phyloP scores from a whole-genome alignment of 1,140 invertebrate genomes.

The Pantala flavescens region DNA sequence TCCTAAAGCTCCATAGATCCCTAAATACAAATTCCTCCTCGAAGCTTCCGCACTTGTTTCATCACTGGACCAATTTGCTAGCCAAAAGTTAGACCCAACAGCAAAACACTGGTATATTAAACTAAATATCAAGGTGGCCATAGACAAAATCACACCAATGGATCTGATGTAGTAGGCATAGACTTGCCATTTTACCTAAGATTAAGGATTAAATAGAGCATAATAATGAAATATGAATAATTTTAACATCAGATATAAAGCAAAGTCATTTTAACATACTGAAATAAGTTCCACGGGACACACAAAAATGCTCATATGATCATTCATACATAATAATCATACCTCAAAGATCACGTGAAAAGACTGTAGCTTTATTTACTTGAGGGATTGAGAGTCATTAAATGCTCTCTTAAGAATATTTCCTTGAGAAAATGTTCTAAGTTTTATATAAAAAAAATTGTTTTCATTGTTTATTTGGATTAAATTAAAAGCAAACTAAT shows the following conservation, averaged over 20 bases:
- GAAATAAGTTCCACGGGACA: neutral
- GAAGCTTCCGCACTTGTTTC: slow-evolving; percentile 20
- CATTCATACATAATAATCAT: neutral
- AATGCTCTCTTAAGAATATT: no score
- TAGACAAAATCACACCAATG: slow-evolving; percentile 13
- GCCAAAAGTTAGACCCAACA: slow-evolving; percentile 24
- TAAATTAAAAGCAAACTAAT: neutral
- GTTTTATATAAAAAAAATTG: neutral
- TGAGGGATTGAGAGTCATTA: neutral
- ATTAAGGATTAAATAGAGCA: neutral
- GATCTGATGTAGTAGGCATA: slow-evolving; percentile 23
- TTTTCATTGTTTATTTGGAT: neutral
- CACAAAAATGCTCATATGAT: neutral
- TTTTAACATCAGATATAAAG: neutral
- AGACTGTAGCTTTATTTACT: neutral
- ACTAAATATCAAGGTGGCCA: slow-evolving; percentile 15
- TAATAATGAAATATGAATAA: neutral
- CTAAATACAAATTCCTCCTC: slow-evolving; percentile 32
- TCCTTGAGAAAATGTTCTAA: neutral
- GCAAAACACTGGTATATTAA: slow-evolving; percentile 23
- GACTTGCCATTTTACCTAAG: slow-evolving; percentile 21
- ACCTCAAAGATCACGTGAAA: neutral
- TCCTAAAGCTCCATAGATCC: slow-evolving; percentile 36
- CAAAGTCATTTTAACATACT: neutral
- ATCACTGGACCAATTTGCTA: slow-evolving; percentile 23